These are phyloP conservation scores for Thunnus thynnus DNA, from an alignment of 2,113 vertebrate genomes.

Conservation along the genomic window DNA sequence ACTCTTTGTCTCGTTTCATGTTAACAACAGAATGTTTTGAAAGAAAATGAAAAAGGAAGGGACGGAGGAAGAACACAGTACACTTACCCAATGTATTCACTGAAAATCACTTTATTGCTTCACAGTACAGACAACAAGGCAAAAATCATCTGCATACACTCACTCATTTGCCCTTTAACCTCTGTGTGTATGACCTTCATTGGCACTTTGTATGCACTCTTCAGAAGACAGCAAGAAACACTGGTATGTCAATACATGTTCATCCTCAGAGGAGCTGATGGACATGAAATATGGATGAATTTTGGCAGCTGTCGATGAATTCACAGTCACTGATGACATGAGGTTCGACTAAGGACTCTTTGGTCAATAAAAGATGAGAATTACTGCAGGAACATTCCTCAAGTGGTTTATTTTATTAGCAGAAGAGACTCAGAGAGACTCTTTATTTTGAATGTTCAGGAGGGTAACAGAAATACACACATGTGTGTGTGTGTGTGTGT, in stretches of 20 bases:
- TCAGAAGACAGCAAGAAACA: not conserved
- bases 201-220: not conserved
- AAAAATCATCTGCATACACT: not conserved
- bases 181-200: not conserved
- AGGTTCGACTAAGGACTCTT: not conserved
- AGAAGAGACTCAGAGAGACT: no score
- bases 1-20: not conserved
- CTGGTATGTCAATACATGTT: not conserved
- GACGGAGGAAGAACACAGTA: not conserved
- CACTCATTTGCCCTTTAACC: not conserved
- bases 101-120: not conserved
- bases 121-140: not conserved
- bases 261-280: constrained; percentile 3
- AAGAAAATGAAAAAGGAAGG: not conserved
- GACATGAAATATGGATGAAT: constrained; percentile 3
- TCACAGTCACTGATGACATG: constrained; percentile 9
- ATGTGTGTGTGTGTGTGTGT: not conserved
- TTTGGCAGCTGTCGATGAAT: not conserved
- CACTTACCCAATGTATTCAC: not conserved
- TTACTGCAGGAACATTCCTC: not conserved
- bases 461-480: not conserved
- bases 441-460: not conserved
- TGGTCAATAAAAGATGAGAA: not conserved
- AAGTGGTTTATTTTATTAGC: not conserved
- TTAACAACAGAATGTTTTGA: constrained; percentile 7